Percentiles rank a stretch among this genome's conserved stretches.
Conservation (phyloP, 1,140 invertebrate species). For the Aethina tumida region DNA sequence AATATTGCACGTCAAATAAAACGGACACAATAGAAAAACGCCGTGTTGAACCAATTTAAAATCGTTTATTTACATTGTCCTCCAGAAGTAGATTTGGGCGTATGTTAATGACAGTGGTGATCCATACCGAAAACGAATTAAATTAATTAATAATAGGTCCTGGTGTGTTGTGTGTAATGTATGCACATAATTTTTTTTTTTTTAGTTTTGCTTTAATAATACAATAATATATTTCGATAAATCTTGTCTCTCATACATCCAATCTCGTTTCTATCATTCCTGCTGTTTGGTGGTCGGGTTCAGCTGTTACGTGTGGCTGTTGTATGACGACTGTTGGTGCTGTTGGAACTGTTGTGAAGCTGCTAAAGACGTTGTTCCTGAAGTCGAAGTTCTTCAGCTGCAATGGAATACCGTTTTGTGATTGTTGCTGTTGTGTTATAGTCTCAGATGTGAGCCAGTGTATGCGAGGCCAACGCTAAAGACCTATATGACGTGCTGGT, state of each 20-base stretch:
- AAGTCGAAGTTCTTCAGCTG: conserved; percentile 27
- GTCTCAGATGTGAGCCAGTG: no score
- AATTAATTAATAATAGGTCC: neutral
- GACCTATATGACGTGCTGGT: conserved; percentile 51
- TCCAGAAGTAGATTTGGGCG: neutral
- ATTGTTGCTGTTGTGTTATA: conserved; percentile 28
- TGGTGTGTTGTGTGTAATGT: conserved; percentile 8
- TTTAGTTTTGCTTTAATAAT: conserved; percentile 10
- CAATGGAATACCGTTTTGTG: conserved; percentile 20
- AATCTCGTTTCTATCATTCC: conserved; percentile 27
- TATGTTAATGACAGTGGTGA: neutral
- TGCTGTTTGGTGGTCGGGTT: conserved; percentile 33
- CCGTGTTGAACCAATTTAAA: no score
- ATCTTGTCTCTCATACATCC: conserved; percentile 5
- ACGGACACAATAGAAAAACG: no score
- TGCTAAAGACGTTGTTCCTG: conserved; percentile 25
- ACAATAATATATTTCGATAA: conserved; percentile 20
- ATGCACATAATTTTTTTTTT: conserved; percentile 12
- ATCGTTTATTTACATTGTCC: no score
- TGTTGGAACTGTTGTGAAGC: conserved; percentile 28
- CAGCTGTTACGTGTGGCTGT: conserved; percentile 21
- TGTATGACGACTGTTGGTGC: conserved; percentile 26
- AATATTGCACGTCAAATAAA: no score
- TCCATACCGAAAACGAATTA: neutral
- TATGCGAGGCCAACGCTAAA: conserved; percentile 38